Conservation (phyloP, 2,797 vertebrate genomes). For the Acipenser transmontanus region DNA sequence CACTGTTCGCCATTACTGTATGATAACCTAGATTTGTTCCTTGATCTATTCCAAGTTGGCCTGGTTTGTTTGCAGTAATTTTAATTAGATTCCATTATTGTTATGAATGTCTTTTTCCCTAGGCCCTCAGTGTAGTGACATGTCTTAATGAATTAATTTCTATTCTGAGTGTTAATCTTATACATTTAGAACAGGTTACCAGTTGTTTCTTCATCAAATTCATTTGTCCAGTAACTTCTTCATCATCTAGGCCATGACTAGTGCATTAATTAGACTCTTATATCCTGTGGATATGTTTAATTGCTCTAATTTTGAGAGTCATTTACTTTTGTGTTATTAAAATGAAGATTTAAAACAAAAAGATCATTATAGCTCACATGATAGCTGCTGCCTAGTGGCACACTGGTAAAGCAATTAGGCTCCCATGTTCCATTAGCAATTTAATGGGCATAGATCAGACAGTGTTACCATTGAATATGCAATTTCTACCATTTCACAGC, state of each 20-base stretch:
- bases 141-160: constrained; percentile 37
- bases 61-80: constrained; percentile 30
- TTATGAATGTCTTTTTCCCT: constrained; percentile 34
- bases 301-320: constrained; percentile 21
- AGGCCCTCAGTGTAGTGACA: constrained; percentile 30
- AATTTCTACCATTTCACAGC: too few species aligned
- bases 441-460: too few species aligned
- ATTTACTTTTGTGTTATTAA: constrained; percentile 15
- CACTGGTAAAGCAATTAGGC: too few species aligned
- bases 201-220: constrained; percentile 29
- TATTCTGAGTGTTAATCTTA: constrained; percentile 28
- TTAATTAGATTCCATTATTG: constrained; percentile 35
- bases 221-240: constrained; percentile 25
- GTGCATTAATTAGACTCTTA: constrained; percentile 29
- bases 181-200: constrained; percentile 19
- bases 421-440: too few species aligned
- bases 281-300: constrained; percentile 23
- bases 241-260: constrained; percentile 21
- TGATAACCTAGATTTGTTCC: background rate
- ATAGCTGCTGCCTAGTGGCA: too few species aligned
- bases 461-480: too few species aligned
- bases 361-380: background rate
- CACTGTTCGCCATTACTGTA: background rate
- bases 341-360: background rate
- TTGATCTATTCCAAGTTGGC: background rate